phyloP scores from a whole-genome alignment of 2,888 invertebrate genomes.

The Synanthedon tipuliformis region DNA sequence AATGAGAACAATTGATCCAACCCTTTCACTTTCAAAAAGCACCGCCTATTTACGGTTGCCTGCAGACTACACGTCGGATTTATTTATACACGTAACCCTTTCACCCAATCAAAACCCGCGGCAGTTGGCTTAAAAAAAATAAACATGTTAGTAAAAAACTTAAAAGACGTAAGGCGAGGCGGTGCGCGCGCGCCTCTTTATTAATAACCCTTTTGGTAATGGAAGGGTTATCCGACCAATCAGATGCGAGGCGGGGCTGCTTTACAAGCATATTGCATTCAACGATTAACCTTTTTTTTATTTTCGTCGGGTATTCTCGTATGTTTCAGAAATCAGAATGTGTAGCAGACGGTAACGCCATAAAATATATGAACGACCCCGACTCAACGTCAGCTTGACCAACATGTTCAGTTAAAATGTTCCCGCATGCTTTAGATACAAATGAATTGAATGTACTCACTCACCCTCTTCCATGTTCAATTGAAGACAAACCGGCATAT shows the following conservation, averaged over 20 bases:
- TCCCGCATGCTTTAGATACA: conserved; percentile 57
- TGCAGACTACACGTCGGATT: conserved; percentile 31
- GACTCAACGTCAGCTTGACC: neutral
- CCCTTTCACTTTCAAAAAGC: conserved; percentile 43
- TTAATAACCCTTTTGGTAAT: conserved; percentile 61
- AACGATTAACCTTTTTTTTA: too few relatives aligned
- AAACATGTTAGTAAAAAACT: conserved; percentile 44
- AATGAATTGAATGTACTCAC: conserved; percentile 54
- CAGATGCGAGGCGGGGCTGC: conserved; percentile 47
- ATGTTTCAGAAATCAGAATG: too few relatives aligned
- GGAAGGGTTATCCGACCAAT: conserved; percentile 61
- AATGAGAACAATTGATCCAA: conserved; percentile 34
- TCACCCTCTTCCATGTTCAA: conserved; percentile 51
- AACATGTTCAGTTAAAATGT: conserved; percentile 33
- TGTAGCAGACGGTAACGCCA: neutral
- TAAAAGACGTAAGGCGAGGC: conserved; percentile 45
- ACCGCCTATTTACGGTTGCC: conserved; percentile 30
- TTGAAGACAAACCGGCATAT: conserved; percentile 51
- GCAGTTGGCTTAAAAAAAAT: conserved; percentile 42
- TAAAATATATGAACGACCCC: neutral
- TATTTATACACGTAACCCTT: conserved; percentile 59
- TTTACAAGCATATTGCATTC: conserved; percentile 3
- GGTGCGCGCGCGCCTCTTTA: conserved; percentile 47
- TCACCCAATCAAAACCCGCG: conserved; percentile 46
- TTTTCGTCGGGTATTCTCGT: too few relatives aligned